Conservation (phyloP, 2,888 invertebrate species). For the Pemphredon lugubris region DNA sequence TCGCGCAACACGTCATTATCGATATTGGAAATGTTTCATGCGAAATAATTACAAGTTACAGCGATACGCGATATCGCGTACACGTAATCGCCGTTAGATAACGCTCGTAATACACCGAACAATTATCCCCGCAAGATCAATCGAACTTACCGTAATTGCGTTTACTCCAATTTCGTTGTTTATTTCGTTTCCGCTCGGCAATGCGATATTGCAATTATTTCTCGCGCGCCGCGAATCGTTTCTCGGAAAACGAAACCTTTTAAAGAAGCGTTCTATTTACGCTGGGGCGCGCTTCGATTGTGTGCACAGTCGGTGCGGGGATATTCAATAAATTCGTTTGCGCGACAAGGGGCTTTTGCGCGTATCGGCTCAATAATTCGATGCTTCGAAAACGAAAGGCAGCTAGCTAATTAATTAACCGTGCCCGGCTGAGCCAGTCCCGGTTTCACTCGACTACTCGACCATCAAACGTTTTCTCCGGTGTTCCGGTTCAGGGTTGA, state of each 20-base stretch:
- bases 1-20: too few relatives aligned
- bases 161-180: too few relatives aligned
- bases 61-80: too few relatives aligned
- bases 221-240: too few relatives aligned
- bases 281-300: slow-evolving; percentile 2
- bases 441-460: slow-evolving; percentile 65
- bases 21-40: too few relatives aligned
- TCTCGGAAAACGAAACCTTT: slow-evolving; percentile 4
- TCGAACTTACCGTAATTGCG: too few relatives aligned
- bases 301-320: slow-evolving; percentile 11
- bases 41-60: too few relatives aligned
- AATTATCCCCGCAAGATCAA: too few relatives aligned
- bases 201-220: too few relatives aligned
- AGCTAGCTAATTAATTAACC: slow-evolving; percentile 67
- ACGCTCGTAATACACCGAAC: too few relatives aligned
- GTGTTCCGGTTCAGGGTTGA: slow-evolving; percentile 67
- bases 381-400: slow-evolving; percentile 69
- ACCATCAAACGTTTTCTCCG: slow-evolving; percentile 53
- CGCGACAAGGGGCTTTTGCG: slow-evolving; percentile 11
- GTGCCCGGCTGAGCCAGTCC: slow-evolving; percentile 62
- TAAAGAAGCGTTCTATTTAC: slow-evolving; percentile 11
- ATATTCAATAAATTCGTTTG: slow-evolving; percentile 23
- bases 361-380: slow-evolving; percentile 44
- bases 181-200: too few relatives aligned
- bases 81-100: too few relatives aligned